Evolutionary conservation across 1,140 invertebrate genomes (phyloP).

Genomic region (Drosophila nigrodunni): DNA sequence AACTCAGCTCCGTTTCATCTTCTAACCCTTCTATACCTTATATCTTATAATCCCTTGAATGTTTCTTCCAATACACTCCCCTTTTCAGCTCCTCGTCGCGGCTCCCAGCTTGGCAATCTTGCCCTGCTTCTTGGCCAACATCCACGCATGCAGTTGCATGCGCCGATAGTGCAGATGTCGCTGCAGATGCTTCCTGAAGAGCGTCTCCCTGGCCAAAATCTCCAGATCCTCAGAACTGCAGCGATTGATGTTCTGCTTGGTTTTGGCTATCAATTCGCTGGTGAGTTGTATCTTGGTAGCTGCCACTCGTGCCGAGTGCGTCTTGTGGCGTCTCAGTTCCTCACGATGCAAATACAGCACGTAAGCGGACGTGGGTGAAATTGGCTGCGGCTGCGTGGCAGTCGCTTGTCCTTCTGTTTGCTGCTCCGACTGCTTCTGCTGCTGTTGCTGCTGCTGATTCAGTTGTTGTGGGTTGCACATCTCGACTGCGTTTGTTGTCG

Average conservation of each 20-base stretch:
- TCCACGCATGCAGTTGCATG: constrained; percentile 51
- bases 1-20: no score
- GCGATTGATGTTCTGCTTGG: constrained; percentile 59
- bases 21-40: background rate
- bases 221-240: constrained; percentile 70
- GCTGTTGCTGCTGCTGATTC: constrained; percentile 2
- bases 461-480: constrained; percentile 57
- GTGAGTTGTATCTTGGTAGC: constrained; percentile 69
- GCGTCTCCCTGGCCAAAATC: constrained; percentile 65
- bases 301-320: constrained; percentile 37
- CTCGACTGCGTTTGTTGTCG: constrained; percentile 58
- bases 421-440: background rate
- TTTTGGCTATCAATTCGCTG: constrained; percentile 58
- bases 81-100: background rate
- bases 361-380: constrained; percentile 60
- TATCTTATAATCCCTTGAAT: background rate
- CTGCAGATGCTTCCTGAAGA: constrained; percentile 66
- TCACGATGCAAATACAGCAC: constrained; percentile 67
- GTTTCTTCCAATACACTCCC: background rate
- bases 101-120: constrained; percentile 7
- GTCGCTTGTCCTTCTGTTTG: constrained; percentile 1
- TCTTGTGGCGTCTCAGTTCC: constrained; percentile 58
- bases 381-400: background rate
- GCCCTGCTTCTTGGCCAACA: constrained; percentile 49
- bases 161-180: constrained; percentile 59